phyloP scores from a whole-genome alignment of 2,888 invertebrate genomes.

The Fragum fragum region DNA sequence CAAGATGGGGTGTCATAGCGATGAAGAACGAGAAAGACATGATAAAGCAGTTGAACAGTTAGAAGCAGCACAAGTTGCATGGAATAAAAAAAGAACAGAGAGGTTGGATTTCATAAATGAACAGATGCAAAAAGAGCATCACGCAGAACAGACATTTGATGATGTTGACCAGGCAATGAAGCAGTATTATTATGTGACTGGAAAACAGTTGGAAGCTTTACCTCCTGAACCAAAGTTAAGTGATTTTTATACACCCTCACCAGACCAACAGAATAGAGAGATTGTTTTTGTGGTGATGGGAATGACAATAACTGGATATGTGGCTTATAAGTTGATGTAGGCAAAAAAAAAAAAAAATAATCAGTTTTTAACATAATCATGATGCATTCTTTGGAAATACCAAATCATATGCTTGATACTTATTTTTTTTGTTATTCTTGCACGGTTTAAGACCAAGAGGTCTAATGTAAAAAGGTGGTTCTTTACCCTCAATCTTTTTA shows the following conservation, averaged over 20 bases:
- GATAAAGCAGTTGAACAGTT: conserved; percentile 61
- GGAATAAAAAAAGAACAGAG: conserved; percentile 53
- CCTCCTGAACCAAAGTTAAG: conserved; percentile 33
- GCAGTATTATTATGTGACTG: conserved; percentile 46
- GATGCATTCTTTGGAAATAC: conserved; percentile 30
- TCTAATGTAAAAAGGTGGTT: conserved; percentile 39
- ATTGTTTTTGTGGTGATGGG: conserved; percentile 46
- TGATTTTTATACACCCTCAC: conserved; percentile 44
- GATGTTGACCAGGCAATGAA: conserved; percentile 55
- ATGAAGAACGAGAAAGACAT: conserved; percentile 52
- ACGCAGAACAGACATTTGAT: conserved; percentile 49
- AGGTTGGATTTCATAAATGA: conserved; percentile 54
- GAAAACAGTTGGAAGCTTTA: conserved; percentile 32
- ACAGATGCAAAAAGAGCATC: conserved; percentile 50
- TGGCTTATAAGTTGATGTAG: conserved; percentile 33
- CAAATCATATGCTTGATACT: conserved; percentile 39
- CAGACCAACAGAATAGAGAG: conserved; percentile 41
- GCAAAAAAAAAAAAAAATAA: conserved; percentile 20
- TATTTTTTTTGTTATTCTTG: conserved; percentile 42
- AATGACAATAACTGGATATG: conserved; percentile 28
- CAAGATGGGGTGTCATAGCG: conserved; percentile 32
- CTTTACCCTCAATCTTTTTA: conserved; percentile 29
- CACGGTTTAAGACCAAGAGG: conserved; percentile 42
- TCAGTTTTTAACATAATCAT: conserved; percentile 24
- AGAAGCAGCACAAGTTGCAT: conserved; percentile 43